These are phyloP conservation scores for Aplysia californica DNA, from an alignment of 1,140 invertebrate species.

Conservation along the genomic window DNA sequence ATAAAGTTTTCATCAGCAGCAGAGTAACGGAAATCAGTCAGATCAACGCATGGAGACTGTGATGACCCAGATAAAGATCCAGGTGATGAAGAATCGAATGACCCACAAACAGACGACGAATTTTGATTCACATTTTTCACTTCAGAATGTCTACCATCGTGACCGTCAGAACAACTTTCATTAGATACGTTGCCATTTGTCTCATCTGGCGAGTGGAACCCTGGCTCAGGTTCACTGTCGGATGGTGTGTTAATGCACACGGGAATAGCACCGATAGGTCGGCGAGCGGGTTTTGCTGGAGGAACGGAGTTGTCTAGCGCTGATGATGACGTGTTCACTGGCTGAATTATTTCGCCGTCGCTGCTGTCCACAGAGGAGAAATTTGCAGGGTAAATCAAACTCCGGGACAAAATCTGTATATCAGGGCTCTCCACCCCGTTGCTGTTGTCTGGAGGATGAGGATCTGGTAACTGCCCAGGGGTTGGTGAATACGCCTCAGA, in stretches of 20 bases:
- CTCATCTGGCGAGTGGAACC: not conserved
- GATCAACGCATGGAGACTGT: slow-evolving; percentile 4
- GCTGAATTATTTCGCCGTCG: too few relatives aligned
- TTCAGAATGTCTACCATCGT: not conserved
- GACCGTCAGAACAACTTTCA: not conserved
- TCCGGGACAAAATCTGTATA: slow-evolving; percentile 3
- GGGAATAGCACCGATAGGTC: not conserved
- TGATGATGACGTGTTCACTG: not conserved
- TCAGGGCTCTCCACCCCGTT: slow-evolving; percentile 28
- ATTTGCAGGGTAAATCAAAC: not conserved
- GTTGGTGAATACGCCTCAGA: not conserved
- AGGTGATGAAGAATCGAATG: not conserved
- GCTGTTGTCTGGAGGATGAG: not conserved
- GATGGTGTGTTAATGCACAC: slow-evolving; percentile 12
- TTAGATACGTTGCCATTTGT: not conserved
- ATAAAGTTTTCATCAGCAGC: slow-evolving; percentile 30
- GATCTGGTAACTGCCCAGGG: too few relatives aligned
- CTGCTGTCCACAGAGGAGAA: not conserved
- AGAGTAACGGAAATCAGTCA: slow-evolving; percentile 13
- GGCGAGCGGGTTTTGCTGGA: not conserved
- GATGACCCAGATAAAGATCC: not conserved
- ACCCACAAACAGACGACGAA: not conserved
- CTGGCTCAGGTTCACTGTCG: not conserved
- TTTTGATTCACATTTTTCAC: not conserved
- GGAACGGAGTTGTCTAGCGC: not conserved